phyloP scores from a whole-genome alignment of 2,888 invertebrate genomes.

The Criorhina ranunculi region DNA sequence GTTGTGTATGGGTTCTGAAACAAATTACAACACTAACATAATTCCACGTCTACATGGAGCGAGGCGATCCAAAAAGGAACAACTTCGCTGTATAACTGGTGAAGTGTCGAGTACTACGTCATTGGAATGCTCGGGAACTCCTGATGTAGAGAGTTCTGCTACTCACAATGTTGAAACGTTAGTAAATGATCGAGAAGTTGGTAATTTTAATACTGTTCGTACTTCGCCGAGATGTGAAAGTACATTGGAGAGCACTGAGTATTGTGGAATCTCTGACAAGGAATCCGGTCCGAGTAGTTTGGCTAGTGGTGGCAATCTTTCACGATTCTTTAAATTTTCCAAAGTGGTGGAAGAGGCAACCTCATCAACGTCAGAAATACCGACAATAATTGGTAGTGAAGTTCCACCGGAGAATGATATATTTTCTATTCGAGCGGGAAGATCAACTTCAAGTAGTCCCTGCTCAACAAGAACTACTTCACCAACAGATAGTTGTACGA shows the following conservation, averaged over 20 bases:
- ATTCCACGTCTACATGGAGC: neutral
- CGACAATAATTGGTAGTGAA: neutral
- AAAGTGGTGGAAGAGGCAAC: conserved; percentile 69
- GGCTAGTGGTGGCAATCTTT: conserved; percentile 3
- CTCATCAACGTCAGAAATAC: conserved; percentile 56
- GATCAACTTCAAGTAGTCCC: conserved; percentile 54
- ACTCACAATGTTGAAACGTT: neutral
- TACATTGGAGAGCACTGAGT: neutral
- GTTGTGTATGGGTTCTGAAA: neutral
- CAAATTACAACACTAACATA: neutral
- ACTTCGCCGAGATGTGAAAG: conserved; percentile 5
- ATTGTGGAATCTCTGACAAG: conserved; percentile 50
- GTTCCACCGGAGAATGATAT: conserved; percentile 26
- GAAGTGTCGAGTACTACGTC: conserved; percentile 64
- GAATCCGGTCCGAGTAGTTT: conserved; percentile 11
- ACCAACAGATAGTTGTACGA: conserved; percentile 28
- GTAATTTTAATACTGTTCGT: conserved; percentile 35
- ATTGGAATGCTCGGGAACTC: conserved; percentile 10
- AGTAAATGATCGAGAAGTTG: conserved; percentile 38
- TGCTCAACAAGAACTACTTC: conserved; percentile 40
- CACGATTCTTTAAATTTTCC: conserved; percentile 22
- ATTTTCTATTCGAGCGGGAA: conserved; percentile 37
- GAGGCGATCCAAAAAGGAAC: conserved; percentile 10
- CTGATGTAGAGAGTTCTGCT: conserved; percentile 12
- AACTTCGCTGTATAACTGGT: conserved; percentile 37